A percentile compares a stretch with the other conserved stretches of the same genome.
Conservation (phyloP, 2,888 invertebrate species). For the Mesorhabditis spiculigera region DNA sequence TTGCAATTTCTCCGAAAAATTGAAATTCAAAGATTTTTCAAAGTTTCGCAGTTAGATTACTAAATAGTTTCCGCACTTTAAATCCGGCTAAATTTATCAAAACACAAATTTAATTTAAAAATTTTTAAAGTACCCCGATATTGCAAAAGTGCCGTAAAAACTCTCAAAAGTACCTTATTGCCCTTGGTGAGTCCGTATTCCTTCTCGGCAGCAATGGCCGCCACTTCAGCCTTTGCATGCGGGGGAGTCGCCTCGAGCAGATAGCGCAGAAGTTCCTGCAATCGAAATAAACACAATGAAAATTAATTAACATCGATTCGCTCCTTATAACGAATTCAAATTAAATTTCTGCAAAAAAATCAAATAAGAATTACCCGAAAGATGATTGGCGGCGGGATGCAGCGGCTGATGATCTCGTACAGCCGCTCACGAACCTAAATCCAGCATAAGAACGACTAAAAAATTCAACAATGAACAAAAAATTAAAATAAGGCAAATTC, state of each 20-base stretch:
- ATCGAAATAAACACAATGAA: too few relatives aligned
- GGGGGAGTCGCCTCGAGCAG: constrained; percentile 6
- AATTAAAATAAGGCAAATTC: background rate
- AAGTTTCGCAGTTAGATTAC: too few relatives aligned
- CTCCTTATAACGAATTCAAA: too few relatives aligned
- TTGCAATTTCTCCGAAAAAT: too few relatives aligned
- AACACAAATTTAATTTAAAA: too few relatives aligned
- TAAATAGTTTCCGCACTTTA: too few relatives aligned
- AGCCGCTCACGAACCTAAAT: constrained; percentile 77
- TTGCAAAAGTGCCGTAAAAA: too few relatives aligned
- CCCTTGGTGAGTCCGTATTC: constrained; percentile 88
- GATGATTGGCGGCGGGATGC: constrained; percentile 86
- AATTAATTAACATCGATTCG: too few relatives aligned
- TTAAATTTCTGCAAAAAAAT: background rate
- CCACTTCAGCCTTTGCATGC: constrained; percentile 66
- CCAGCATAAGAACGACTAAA: background rate
- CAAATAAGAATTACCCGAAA: constrained; percentile 69
- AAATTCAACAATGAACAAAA: background rate
- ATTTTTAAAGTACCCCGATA: too few relatives aligned
- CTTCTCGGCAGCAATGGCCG: constrained; percentile 80
- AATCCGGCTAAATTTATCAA: too few relatives aligned
- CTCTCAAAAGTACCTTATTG: constrained; percentile 52
- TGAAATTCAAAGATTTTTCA: too few relatives aligned
- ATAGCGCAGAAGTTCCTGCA: background rate
- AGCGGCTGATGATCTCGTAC: constrained; percentile 88